These are phyloP conservation scores for Chelon labrosus DNA, from an alignment of 2,797 vertebrate genomes.

Conservation along the genomic window DNA sequence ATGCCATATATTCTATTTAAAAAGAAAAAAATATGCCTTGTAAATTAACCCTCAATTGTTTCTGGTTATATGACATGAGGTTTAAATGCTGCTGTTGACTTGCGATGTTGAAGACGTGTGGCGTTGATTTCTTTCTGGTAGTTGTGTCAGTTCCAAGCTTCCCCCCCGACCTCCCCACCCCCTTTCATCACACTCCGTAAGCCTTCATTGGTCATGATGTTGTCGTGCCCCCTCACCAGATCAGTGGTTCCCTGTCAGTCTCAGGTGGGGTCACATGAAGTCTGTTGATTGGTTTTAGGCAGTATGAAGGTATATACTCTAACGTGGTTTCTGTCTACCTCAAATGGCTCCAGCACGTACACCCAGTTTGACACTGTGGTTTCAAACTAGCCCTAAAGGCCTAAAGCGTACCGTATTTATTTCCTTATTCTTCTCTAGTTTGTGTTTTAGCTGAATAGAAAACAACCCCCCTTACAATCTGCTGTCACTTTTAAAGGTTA, in stretches of 20 bases:
- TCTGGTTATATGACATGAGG: conserved; percentile 61
- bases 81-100: conserved; percentile 78
- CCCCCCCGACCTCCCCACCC: background rate
- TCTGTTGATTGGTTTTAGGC: conserved; percentile 53
- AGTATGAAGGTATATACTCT: conserved; percentile 59
- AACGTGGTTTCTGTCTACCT: conserved; percentile 80
- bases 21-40: conserved; percentile 71
- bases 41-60: conserved; percentile 73
- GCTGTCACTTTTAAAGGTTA: conserved; percentile 23
- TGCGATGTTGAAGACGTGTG: conserved; percentile 61
- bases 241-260: conserved; percentile 56
- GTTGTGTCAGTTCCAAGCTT: conserved; percentile 55
- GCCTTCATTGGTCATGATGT: conserved; percentile 50
- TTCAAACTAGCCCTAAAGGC: conserved; percentile 62
- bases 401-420: conserved; percentile 5
- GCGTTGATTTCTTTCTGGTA: conserved; percentile 60
- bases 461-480: conserved; percentile 6
- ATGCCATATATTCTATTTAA: conserved; percentile 74
- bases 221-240: conserved; percentile 41
- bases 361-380: conserved; percentile 54
- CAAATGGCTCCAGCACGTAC: conserved; percentile 70
- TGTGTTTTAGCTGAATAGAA: conserved; percentile 21
- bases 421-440: conserved; percentile 7
- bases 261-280: conserved; percentile 60
- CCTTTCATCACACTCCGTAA: conserved; percentile 54